A percentile compares a stretch with the other conserved stretches of the same genome.
phyloP scores from a whole-genome alignment of 1,140 invertebrate species.

The Macrosteles quadrilineatus region DNA sequence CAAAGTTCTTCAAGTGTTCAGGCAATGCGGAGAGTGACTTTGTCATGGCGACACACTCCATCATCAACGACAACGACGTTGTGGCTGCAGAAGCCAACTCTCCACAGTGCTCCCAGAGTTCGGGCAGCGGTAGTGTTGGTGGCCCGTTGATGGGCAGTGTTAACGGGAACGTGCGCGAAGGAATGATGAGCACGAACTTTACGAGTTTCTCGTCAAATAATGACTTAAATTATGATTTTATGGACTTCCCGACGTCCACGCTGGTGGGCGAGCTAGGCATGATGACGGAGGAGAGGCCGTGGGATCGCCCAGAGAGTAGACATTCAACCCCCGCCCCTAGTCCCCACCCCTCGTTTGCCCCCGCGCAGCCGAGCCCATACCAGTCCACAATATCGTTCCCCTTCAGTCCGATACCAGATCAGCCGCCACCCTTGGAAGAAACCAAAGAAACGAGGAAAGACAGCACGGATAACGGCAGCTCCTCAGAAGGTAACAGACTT shows the following conservation, averaged over 20 bases:
- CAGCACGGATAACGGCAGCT: conserved; percentile 32
- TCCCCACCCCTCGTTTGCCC: conserved; percentile 55
- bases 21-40: conserved; percentile 70
- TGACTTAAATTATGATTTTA: too few relatives aligned
- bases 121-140: conserved; percentile 49
- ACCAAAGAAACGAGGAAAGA: conserved; percentile 41
- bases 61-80: conserved; percentile 62
- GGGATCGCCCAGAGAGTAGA: conserved; percentile 59
- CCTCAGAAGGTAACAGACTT: conserved; percentile 40
- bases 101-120: conserved; percentile 11
- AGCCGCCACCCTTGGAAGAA: conserved; percentile 48
- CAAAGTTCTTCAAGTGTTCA: conserved; percentile 73
- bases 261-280: conserved; percentile 26
- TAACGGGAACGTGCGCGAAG: conserved; percentile 55
- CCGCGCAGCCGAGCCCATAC: conserved; percentile 55
- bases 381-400: conserved; percentile 50
- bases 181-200: neutral
- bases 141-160: conserved; percentile 66
- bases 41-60: conserved; percentile 89
- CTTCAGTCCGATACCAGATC: conserved; percentile 49
- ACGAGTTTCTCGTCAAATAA: neutral
- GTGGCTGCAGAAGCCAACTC: conserved; percentile 32
- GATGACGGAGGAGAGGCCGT: too few relatives aligned
- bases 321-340: conserved; percentile 55
- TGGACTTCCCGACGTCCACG: neutral